Evolutionary conservation across 2,113 vertebrate species (phyloP).

Genomic region (Canis aureus): DNA sequence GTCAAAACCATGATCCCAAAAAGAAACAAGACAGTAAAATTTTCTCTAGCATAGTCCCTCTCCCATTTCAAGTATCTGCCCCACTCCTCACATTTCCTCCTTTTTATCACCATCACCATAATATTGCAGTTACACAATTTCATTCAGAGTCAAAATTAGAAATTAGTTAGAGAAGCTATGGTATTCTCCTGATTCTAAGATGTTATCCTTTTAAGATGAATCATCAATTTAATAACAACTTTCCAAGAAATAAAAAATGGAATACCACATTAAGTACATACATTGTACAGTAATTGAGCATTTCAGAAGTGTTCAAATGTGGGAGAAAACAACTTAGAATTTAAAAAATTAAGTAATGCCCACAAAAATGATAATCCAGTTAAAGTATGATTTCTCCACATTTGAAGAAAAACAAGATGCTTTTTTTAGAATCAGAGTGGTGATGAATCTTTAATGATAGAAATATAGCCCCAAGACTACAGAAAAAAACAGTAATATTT

Average conservation of each 20-base stretch:
- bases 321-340: slow-evolving; percentile 35
- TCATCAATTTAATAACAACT: slow-evolving; percentile 49
- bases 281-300: background rate
- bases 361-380: slow-evolving; percentile 41
- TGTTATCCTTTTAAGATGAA: slow-evolving; percentile 20
- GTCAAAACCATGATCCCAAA: background rate
- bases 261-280: slow-evolving; percentile 2
- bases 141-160: slow-evolving; percentile 54
- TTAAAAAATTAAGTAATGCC: slow-evolving; percentile 46
- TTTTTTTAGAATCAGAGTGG: slow-evolving; percentile 19
- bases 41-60: background rate
- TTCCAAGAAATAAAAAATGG: slow-evolving; percentile 31
- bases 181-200: slow-evolving; percentile 48
- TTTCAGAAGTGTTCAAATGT: slow-evolving; percentile 64
- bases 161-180: slow-evolving; percentile 13
- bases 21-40: background rate
- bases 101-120: background rate
- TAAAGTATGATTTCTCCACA: slow-evolving; percentile 48
- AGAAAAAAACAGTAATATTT: background rate
- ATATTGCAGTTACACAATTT: background rate
- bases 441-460: background rate
- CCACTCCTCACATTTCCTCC: background rate
- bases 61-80: background rate
- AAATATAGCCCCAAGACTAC: slow-evolving; percentile 19
- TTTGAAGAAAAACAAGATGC: slow-evolving; percentile 26